These are phyloP conservation scores for Camponotus pennsylvanicus DNA, from an alignment of 1,140 invertebrate genomes.

Conservation along the genomic window DNA sequence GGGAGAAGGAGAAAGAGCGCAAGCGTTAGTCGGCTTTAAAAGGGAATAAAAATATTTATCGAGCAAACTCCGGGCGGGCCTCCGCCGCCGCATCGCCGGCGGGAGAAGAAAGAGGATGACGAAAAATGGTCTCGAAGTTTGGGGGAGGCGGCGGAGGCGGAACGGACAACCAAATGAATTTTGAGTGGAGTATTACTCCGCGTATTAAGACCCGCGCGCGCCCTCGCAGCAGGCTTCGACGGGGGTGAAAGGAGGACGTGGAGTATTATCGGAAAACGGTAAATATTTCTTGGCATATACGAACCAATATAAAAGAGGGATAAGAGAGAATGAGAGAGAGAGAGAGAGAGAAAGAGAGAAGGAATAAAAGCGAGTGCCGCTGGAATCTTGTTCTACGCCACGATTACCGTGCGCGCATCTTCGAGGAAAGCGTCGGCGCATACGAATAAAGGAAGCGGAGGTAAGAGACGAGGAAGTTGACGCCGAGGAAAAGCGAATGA, in stretches of 20 bases:
- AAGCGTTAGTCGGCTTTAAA: conserved; percentile 46
- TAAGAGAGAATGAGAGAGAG: not conserved
- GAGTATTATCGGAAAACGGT: conserved; percentile 76
- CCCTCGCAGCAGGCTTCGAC: not conserved
- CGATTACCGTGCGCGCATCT: conserved; percentile 62
- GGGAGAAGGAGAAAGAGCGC: not conserved
- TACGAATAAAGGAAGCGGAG: not conserved
- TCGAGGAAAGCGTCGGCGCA: not conserved
- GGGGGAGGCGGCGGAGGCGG: not conserved
- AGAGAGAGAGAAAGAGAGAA: not conserved
- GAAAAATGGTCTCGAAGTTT: conserved; percentile 13
- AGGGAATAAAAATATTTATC: conserved; percentile 62
- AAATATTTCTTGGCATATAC: conserved; percentile 72
- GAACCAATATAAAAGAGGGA: conserved; percentile 60
- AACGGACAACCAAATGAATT: conserved; percentile 74
- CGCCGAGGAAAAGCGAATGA: not conserved
- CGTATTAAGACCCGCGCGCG: conserved; percentile 54
- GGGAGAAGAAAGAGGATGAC: conserved; percentile 28
- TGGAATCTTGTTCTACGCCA: conserved; percentile 64
- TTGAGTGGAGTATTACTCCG: conserved; percentile 67
- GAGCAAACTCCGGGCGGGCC: conserved; percentile 47
- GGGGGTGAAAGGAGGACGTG: conserved; percentile 2
- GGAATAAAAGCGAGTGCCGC: conserved; percentile 44
- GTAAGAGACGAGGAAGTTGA: conserved; percentile 18
- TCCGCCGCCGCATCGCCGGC: conserved; percentile 1